Evolutionary conservation across 2,113 vertebrate genomes (phyloP).

Genomic region (Microcebus tavaratra): DNA sequence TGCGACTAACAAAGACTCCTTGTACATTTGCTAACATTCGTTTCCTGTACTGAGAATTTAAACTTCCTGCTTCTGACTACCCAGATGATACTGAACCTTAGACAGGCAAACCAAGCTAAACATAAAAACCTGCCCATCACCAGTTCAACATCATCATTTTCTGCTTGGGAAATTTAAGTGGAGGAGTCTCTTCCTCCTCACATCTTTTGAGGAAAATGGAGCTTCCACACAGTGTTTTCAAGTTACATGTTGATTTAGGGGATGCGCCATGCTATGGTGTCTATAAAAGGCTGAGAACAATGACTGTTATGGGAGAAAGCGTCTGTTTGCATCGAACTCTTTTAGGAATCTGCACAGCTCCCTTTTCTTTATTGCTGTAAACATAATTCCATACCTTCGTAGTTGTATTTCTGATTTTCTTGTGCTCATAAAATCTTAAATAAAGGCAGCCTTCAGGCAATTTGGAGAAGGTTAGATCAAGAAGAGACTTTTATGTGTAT

Average conservation of each 20-base stretch:
- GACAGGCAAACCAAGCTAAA: background rate
- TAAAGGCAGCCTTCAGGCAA: background rate
- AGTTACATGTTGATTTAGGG: background rate
- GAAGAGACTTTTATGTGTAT: background rate
- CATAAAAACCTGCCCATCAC: background rate
- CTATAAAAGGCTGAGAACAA: background rate
- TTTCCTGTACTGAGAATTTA: background rate
- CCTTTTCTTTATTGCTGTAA: background rate
- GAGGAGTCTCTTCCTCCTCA: background rate
- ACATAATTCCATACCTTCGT: background rate
- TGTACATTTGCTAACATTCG: background rate
- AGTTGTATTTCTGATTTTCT: background rate
- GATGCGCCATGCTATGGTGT: rapidly evolving
- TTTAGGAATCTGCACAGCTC: rapidly evolving
- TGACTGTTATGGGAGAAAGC: background rate
- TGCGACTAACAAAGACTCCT: background rate
- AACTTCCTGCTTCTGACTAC: background rate
- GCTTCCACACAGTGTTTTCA: background rate
- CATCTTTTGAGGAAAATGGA: background rate
- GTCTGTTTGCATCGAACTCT: background rate
- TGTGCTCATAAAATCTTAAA: background rate
- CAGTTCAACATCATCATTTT: background rate
- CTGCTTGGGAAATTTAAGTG: background rate
- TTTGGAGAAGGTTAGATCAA: background rate
- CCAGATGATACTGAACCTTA: background rate